Conservation (phyloP, 2,113 vertebrate species). For the Cricetomys ansorgei region DNA sequence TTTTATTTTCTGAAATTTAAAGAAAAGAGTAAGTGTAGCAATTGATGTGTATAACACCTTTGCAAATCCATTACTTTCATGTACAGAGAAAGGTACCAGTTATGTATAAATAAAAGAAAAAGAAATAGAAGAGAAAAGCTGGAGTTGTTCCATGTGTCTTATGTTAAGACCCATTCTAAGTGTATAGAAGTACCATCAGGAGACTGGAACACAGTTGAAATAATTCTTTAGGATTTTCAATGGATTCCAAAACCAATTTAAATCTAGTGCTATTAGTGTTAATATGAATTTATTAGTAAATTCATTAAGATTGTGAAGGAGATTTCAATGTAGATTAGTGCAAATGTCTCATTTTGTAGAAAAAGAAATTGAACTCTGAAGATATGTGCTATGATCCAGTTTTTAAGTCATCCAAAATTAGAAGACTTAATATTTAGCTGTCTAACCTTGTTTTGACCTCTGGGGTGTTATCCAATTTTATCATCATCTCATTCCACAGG, state of each 20-base stretch:
- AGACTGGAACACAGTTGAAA: background rate
- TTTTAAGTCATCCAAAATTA: conserved; percentile 57
- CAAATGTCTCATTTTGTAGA: conserved; percentile 40
- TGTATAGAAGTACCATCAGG: background rate
- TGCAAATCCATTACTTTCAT: background rate
- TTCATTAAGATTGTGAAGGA: conserved; percentile 13
- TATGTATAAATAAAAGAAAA: background rate
- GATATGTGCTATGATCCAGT: background rate
- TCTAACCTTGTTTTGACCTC: conserved; percentile 40
- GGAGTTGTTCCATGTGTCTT: background rate
- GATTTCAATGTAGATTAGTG: conserved; percentile 46
- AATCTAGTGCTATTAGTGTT: conserved; percentile 23
- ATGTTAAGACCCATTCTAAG: background rate
- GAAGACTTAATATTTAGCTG: conserved; percentile 37
- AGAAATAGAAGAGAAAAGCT: background rate
- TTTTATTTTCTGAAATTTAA: conserved; percentile 8
- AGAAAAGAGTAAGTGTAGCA: background rate
- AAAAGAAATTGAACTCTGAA: conserved; percentile 53
- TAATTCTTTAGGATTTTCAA: conserved; percentile 43
- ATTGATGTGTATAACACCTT: background rate
- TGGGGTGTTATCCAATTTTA: conserved; percentile 22
- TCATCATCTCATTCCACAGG: conserved; percentile 8
- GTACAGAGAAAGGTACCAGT: background rate
- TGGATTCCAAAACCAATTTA: conserved; percentile 51
- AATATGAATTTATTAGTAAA: conserved; percentile 45